These are phyloP conservation scores for Alloplasta piceator DNA, from an alignment of 2,888 invertebrate species.

Conservation along the genomic window DNA sequence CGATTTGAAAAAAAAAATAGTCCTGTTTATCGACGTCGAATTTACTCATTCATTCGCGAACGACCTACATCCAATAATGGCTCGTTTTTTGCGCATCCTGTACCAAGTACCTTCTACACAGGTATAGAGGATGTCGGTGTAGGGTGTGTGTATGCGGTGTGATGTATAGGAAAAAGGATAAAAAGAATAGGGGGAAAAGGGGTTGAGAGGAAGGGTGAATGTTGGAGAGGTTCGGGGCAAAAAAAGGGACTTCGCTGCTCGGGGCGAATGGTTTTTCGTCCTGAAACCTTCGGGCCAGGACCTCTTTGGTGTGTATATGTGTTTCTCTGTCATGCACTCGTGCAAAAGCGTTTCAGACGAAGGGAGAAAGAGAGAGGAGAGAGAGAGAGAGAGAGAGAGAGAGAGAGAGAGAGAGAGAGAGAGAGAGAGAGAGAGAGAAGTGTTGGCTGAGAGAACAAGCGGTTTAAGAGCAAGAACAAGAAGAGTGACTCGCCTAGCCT, in stretches of 20 bases:
- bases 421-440: constrained; percentile 28
- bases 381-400: constrained; percentile 25
- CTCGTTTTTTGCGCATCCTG: constrained; percentile 30
- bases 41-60: constrained; percentile 38
- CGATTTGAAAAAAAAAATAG: neutral
- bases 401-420: neutral
- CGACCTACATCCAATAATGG: constrained; percentile 45
- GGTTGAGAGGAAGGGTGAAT: constrained; percentile 32
- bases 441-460: constrained; percentile 47
- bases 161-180: neutral
- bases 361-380: constrained; percentile 17
- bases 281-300: constrained; percentile 43
- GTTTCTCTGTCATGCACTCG: constrained; percentile 8
- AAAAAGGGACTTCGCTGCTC: constrained; percentile 40
- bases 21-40: constrained; percentile 11
- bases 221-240: constrained; percentile 29
- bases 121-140: neutral
- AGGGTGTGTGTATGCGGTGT: no score
- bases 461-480: constrained; percentile 72
- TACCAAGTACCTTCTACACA: neutral
- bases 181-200: constrained; percentile 34
- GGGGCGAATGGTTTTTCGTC: constrained; percentile 70
- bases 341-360: constrained; percentile 32
- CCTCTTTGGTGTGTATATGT: neutral
- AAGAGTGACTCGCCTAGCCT: constrained; percentile 67